Base-by-base conservation (phyloP, 2,113 vertebrate genomes). In the Australoheros scitulus region DNA sequence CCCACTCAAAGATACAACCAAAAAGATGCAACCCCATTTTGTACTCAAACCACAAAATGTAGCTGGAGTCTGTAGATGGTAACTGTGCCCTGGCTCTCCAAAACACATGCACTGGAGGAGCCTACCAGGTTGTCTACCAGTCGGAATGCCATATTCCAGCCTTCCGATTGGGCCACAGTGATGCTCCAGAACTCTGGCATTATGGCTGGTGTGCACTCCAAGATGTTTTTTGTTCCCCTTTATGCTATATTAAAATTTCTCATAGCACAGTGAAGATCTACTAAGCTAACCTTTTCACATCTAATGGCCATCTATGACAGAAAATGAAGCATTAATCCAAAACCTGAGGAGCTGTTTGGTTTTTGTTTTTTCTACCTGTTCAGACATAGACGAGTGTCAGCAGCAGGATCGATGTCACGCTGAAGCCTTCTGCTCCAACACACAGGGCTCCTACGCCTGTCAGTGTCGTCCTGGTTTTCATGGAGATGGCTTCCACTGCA, bases 361-460 rank as follows among this genome's bases (percentile, higher is more conserved):
- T 14, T 34, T 20, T 17, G 22, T 24, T 64, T 22, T 13, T 47
- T 60, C 17, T 18, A 2, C 47, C 41, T 26, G 4, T 38, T 65
- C 93, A 99, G 98, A 99, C 76, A 86, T 96, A 11, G 96, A 99
- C 47, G 98, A 99, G 89, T 99, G 98, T 85, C 94, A 96, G 5
- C 89, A 50, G 65, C 65, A 90, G 9, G 91, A 86, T 5, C 94
- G 24, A 13, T 99, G 98, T 59, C 97, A 98, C 86, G 88, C 89
- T 0, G 94, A 97, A 7, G 97, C 97, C 61, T 34, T 93, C 83
- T 99, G 98, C 95, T 94, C 95, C 92, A 99, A 99, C 91, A 95
- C 96, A 0, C 96, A 94, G 2, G 98, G 98, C 17, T 98, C 97
- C 68, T 99, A 95, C 94, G 87, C 47, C 68, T 99, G 98, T 92